These are phyloP conservation scores for Drosophila setifemur DNA, from an alignment of 1,140 invertebrate species.

Conservation along the genomic window DNA sequence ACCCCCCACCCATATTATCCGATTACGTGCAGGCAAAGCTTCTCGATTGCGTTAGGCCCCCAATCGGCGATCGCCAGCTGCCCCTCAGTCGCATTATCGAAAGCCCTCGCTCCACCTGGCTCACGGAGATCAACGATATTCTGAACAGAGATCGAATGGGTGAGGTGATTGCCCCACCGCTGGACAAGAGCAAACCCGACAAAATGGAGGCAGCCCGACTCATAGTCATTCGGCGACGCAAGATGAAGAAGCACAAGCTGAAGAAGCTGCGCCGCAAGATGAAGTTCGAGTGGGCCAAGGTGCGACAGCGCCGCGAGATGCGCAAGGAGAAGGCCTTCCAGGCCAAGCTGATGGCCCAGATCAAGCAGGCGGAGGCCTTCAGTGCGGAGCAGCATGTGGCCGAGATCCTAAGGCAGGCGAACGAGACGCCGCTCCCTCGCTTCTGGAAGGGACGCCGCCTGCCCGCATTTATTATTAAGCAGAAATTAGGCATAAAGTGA, in stretches of 20 bases:
- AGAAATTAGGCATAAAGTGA: slow-evolving; percentile 82
- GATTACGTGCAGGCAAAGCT: slow-evolving; percentile 74
- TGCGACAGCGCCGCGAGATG: slow-evolving; percentile 86
- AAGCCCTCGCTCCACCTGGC: slow-evolving; percentile 59
- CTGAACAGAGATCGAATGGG: slow-evolving; percentile 48
- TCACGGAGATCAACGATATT: slow-evolving; percentile 72
- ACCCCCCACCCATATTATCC: slow-evolving; percentile 76
- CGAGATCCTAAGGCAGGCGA: slow-evolving; percentile 85
- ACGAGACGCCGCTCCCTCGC: slow-evolving; percentile 85
- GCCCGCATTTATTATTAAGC: slow-evolving; percentile 86
- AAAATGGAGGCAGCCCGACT: slow-evolving; percentile 88
- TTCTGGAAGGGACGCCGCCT: slow-evolving; percentile 86
- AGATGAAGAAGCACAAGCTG: slow-evolving; percentile 94
- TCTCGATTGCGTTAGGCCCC: slow-evolving; percentile 30
- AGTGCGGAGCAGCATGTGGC: slow-evolving; percentile 88
- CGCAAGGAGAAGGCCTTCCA: slow-evolving; percentile 91
- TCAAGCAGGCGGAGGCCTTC: slow-evolving; percentile 89
- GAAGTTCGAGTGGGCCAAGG: slow-evolving; percentile 89
- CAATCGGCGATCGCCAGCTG: slow-evolving; percentile 58
- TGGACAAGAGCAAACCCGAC: slow-evolving; percentile 59
- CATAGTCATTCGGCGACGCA: slow-evolving; percentile 90
- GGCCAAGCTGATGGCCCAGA: slow-evolving; percentile 86
- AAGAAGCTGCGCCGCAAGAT: slow-evolving; percentile 90
- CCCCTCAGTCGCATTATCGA: slow-evolving; percentile 56
- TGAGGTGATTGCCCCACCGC: slow-evolving; percentile 52